Evolutionary conservation across 2,113 vertebrate genomes (phyloP), one percentile per base, ranked within the genome.

Genomic region (Daphoenositta chrysoptera): DNA sequence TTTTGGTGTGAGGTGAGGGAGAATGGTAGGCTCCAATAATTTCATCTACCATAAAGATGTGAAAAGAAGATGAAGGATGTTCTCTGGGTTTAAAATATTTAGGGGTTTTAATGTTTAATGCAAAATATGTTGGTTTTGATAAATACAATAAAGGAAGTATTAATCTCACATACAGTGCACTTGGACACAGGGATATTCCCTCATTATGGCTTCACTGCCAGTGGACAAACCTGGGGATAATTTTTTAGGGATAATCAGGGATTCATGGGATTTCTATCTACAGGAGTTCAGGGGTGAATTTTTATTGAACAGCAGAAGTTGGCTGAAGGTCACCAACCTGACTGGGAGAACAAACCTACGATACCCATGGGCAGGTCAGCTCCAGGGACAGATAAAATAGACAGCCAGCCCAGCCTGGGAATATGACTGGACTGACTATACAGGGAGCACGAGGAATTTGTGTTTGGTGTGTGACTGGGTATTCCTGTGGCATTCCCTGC

Each of bases 51-150:
- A 87, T 48, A 87, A 78, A 81, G 86, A 77, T 15, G 7, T 48
- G 83, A 48, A 89, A 87, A 82, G 60, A 54, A 73, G 60, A 83
- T 78, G 81, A 92, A 86, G 68, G 77, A 71, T 56, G n/a, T 84
- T 75, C 45, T 84, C 51, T 42, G 26, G 17, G 28, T 64, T 93
- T 92, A 89, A 94, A 94, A 91, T 69, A 94, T 84, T 86, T 28
- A 78, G 75, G 33, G 47, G 30, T 76, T 86, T 94, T 82, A 87
- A 94, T 78, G 83, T 91, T 96, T 84, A 84, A 84, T 92, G 76
- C 48, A 50, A 92, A 66, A 72, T 77, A 66, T 3, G 14, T 82
- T 84, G 28, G 31, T 60, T 95, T 87, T 87, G 61, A 95, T 81
- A 84, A 93, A 60, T 54, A 88, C n/a, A 66, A 53, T 40, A 87